Conservation (phyloP, 2,888 invertebrate species). For the Protodeltote pygarga region DNA sequence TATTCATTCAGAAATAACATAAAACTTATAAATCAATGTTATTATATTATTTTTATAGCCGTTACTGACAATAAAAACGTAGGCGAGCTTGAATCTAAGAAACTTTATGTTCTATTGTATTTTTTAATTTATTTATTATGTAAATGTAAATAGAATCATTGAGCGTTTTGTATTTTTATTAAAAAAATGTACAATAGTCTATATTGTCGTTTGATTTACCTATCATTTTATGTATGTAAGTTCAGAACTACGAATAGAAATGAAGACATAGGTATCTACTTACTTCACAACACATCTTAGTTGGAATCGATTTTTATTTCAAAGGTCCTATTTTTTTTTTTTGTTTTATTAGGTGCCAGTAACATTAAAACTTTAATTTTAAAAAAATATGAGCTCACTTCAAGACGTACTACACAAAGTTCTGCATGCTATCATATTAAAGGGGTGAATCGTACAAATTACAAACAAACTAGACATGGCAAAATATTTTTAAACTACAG, state of each 20-base stretch:
- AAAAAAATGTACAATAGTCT: conserved; percentile 24
- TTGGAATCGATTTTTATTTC: conserved; percentile 5
- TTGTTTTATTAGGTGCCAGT: neutral
- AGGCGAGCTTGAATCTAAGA: conserved; percentile 45
- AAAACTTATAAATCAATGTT: conserved; percentile 44
- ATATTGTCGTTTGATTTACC: conserved; percentile 36
- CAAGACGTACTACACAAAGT: too few species aligned
- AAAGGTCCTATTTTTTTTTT: conserved; percentile 5
- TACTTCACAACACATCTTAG: too few species aligned
- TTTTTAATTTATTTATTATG: conserved; percentile 52
- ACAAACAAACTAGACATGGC: too few species aligned
- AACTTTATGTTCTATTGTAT: conserved; percentile 49
- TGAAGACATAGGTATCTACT: conserved; percentile 11
- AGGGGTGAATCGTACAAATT: too few species aligned
- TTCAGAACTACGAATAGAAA: conserved; percentile 9
- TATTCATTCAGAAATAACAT: conserved; percentile 35
- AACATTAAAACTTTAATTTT: neutral
- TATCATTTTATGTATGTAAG: conserved; percentile 19
- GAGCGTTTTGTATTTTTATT: conserved; percentile 27
- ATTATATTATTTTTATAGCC: conserved; percentile 47
- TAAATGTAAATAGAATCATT: conserved; percentile 43
- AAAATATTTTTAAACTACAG: conserved; percentile 32
- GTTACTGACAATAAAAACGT: conserved; percentile 45
- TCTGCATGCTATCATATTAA: too few species aligned
- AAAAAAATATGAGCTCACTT: neutral